Evolutionary conservation across 2,113 vertebrate genomes (phyloP).

Genomic region (Bos indicus): DNA sequence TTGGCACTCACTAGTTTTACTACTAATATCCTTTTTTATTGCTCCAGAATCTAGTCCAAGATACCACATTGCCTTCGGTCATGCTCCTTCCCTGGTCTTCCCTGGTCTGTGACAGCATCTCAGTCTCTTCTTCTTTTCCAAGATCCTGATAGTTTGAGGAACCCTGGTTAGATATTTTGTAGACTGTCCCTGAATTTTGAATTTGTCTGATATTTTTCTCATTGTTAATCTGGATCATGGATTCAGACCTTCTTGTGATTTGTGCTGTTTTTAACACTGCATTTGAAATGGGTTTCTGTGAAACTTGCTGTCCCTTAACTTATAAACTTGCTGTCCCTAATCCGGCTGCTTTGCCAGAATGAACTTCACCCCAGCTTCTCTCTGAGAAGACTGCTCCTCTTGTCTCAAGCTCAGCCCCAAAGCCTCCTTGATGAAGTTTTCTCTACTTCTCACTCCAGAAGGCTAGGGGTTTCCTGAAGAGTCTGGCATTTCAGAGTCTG

Average conservation of each 20-base stretch:
- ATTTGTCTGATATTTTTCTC: neutral
- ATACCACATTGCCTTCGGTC: fast-evolving
- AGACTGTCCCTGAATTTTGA: neutral
- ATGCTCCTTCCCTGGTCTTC: too few relatives aligned
- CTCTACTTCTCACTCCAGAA: neutral
- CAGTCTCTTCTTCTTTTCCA: neutral
- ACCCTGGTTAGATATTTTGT: neutral
- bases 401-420: neutral
- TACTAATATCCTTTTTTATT: neutral
- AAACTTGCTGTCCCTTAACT: neutral
- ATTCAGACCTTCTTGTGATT: neutral
- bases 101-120: neutral
- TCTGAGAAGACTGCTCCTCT: neutral
- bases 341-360: neutral
- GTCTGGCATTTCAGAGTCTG: too few relatives aligned
- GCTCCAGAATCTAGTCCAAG: neutral
- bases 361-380: neutral
- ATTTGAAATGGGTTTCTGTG: neutral
- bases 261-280: neutral
- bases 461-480: neutral
- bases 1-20: neutral
- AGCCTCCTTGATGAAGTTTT: neutral
- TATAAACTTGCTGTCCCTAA: neutral
- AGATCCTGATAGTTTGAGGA: neutral
- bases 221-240: neutral